A percentile compares a stretch with the other conserved stretches of the same genome.
These are phyloP conservation scores for Muscicapa comitata DNA, from an alignment of 2,797 vertebrate species.

Conservation along the genomic window DNA sequence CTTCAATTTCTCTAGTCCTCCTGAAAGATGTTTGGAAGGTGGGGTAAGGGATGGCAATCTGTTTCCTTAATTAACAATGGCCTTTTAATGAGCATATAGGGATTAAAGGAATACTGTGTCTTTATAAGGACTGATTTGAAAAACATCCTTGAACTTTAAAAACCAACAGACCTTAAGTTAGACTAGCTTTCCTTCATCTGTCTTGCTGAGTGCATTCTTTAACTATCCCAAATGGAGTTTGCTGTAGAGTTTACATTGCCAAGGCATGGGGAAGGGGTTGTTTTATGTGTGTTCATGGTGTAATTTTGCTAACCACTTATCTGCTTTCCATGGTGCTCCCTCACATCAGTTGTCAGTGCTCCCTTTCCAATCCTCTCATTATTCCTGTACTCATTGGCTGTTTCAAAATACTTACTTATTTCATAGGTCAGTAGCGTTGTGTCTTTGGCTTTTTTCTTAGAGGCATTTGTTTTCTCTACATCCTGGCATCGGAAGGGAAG, in stretches of 20 bases:
- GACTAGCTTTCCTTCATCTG: slow-evolving; percentile 46
- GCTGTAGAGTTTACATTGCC: slow-evolving; percentile 59
- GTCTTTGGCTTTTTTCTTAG: slow-evolving; percentile 40
- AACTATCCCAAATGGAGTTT: slow-evolving; percentile 61
- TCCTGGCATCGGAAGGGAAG: slow-evolving; percentile 31
- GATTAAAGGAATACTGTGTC: slow-evolving; percentile 74
- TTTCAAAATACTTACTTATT: slow-evolving; percentile 28
- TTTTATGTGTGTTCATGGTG: slow-evolving; percentile 64
- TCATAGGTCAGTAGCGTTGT: slow-evolving; percentile 53
- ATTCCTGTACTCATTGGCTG: slow-evolving; percentile 59
- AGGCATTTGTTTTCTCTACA: slow-evolving; percentile 25
- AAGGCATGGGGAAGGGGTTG: slow-evolving; percentile 75
- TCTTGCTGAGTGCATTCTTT: slow-evolving; percentile 66
- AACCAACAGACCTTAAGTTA: slow-evolving; percentile 16
- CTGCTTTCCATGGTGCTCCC: slow-evolving; percentile 67
- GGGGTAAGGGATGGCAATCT: background rate
- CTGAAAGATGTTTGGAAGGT: background rate
- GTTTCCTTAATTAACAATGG: background rate
- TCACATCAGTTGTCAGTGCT: slow-evolving; percentile 55
- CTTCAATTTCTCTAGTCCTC: background rate
- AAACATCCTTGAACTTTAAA: slow-evolving; percentile 7
- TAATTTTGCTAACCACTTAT: slow-evolving; percentile 72
- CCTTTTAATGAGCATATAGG: background rate
- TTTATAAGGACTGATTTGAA: slow-evolving; percentile 66
- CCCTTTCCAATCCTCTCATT: slow-evolving; percentile 40